Evolutionary conservation across 2,113 vertebrate genomes (phyloP).

Genomic region (Heterotis niloticus): DNA sequence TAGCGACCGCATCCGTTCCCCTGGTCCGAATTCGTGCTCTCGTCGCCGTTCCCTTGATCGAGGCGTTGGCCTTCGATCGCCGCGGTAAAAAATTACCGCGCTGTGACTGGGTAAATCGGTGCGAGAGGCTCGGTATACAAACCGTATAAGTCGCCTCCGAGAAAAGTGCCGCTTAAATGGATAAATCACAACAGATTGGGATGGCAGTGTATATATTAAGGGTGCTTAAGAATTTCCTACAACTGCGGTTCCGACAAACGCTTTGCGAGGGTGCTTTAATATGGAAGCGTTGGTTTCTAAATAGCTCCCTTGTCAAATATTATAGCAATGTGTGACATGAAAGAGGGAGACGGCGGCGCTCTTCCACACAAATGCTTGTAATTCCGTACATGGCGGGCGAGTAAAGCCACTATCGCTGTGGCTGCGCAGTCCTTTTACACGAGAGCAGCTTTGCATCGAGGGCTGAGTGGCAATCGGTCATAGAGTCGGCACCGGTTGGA

Average conservation of each 20-base stretch:
- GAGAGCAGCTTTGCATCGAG: not conserved
- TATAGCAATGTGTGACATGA: not conserved
- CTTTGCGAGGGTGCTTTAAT: no score
- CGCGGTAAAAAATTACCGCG: no score
- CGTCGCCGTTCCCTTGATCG: no score
- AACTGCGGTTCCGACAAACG: no score
- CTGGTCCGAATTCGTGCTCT: no score
- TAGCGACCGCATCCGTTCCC: no score
- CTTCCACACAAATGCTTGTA: not conserved
- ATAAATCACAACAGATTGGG: no score
- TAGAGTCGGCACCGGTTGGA: not conserved
- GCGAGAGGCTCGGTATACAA: no score
- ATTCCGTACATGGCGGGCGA: not conserved
- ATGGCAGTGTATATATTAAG: not conserved
- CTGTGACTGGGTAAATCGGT: no score
- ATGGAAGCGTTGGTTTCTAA: not conserved
- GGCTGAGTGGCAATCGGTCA: conserved; percentile 4
- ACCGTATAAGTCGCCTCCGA: no score
- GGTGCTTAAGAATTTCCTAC: not conserved
- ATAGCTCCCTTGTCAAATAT: not conserved
- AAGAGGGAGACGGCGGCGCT: not conserved
- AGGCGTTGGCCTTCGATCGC: no score
- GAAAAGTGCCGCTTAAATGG: no score
- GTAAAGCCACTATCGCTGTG: not conserved
- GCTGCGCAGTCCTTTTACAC: not conserved